These are phyloP conservation scores for Cynopterus brachyotis DNA, from an alignment of 2,113 vertebrate genomes.

Conservation along the genomic window DNA sequence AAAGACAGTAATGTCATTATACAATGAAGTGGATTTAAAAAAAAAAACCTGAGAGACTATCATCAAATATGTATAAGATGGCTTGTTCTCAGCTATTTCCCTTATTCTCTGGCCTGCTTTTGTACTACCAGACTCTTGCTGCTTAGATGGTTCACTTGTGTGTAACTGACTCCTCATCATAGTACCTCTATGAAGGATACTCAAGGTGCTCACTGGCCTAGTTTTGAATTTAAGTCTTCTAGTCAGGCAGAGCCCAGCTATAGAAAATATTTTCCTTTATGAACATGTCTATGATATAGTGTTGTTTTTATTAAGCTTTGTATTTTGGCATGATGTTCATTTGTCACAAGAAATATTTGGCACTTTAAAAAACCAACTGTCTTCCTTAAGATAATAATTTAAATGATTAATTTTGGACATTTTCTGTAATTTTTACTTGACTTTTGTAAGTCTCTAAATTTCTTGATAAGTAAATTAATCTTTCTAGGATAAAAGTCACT, in stretches of 20 bases:
- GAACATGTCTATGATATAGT: neutral
- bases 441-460: neutral
- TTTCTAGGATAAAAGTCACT: neutral
- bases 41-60: neutral
- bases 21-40: neutral
- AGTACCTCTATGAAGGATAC: neutral
- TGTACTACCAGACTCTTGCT: neutral
- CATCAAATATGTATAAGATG: neutral
- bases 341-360: neutral
- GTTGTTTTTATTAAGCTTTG: neutral
- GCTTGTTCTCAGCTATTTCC: neutral
- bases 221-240: neutral
- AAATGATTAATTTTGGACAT: neutral
- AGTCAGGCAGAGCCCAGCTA: neutral
- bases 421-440: constrained; percentile 44
- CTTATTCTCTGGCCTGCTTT: neutral
- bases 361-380: neutral
- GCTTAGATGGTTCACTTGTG: neutral
- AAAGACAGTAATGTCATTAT: neutral
- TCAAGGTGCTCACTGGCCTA: neutral
- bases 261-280: neutral
- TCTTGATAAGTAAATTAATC: neutral
- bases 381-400: neutral
- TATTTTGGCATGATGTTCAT: neutral
- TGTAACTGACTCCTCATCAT: neutral